Evolutionary conservation across 2,888 invertebrate genomes (phyloP).

Genomic region (Trichogramma evanescens): DNA sequence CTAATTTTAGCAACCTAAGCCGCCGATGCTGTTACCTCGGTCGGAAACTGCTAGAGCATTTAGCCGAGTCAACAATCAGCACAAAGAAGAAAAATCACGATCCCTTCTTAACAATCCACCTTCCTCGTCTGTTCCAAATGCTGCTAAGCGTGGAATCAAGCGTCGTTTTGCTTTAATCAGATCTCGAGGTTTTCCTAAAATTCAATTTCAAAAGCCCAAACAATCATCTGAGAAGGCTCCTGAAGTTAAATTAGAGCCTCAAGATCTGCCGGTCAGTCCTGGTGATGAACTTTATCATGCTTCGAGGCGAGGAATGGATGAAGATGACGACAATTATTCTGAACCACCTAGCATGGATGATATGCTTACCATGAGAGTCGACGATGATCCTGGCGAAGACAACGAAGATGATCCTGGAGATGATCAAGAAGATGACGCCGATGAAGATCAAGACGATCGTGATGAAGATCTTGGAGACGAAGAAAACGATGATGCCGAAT

Average conservation of each 20-base stretch:
- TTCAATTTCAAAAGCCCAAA: slow-evolving; percentile 27
- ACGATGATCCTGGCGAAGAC: too few species aligned
- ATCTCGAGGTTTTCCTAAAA: background rate
- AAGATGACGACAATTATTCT: background rate
- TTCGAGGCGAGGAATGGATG: background rate
- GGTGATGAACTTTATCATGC: background rate
- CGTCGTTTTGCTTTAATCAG: background rate
- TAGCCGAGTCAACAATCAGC: background rate
- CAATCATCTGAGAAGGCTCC: slow-evolving; percentile 37
- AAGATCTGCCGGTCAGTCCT: slow-evolving; percentile 42
- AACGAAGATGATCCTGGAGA: too few species aligned
- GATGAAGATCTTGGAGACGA: slow-evolving; percentile 43
- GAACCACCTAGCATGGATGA: too few species aligned
- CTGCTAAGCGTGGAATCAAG: background rate
- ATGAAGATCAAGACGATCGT: slow-evolving; percentile 33
- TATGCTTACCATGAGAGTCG: too few species aligned
- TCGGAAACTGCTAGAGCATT: too few species aligned
- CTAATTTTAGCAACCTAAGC: too few species aligned
- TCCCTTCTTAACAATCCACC: too few species aligned
- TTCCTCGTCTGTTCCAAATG: background rate
- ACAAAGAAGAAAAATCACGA: background rate
- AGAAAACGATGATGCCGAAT: slow-evolving; percentile 19
- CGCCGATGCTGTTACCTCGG: too few species aligned
- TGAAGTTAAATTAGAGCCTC: slow-evolving; percentile 38
- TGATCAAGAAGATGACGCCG: slow-evolving; percentile 17